These are phyloP conservation scores for Sebastes goodei DNA, from an alignment of 2,797 vertebrate genomes.

Conservation along the genomic window DNA sequence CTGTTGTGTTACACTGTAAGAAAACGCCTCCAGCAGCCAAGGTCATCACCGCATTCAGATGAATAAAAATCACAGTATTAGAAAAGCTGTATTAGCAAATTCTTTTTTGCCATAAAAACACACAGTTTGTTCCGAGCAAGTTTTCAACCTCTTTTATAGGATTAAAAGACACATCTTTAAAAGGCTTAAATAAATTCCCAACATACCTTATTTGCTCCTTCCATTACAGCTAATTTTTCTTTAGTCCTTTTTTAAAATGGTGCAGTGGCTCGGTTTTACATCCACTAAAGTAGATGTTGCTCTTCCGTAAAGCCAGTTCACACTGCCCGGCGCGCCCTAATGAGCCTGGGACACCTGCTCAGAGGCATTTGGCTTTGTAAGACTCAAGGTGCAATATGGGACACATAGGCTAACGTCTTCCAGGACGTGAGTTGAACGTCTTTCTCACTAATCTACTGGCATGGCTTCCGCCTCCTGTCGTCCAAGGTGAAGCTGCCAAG, in stretches of 20 bases:
- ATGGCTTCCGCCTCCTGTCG: conserved; percentile 42
- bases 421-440: conserved; percentile 36
- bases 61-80: background rate
- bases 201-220: conserved; percentile 71
- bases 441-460: conserved; percentile 71
- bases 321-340: conserved; percentile 35
- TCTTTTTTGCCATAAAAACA: background rate
- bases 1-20: background rate
- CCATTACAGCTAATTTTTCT: conserved; percentile 56
- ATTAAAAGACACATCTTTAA: background rate
- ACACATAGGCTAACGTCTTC: conserved; percentile 50
- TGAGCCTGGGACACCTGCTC: conserved; percentile 72
- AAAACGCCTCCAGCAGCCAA: conserved; percentile 36
- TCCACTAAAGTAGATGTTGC: conserved; percentile 28
- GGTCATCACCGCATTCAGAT: conserved; percentile 37
- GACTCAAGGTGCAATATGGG: conserved; percentile 60
- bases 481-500: conserved; percentile 31
- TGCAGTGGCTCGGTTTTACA: background rate
- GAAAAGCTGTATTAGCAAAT: background rate
- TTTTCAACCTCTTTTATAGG: background rate
- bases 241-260: conserved; percentile 27
- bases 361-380: conserved; percentile 60
- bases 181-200: background rate
- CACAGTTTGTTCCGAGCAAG: background rate
- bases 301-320: conserved; percentile 15